These are phyloP conservation scores for Trematomus loennbergii DNA, from an alignment of 2,113 vertebrate species.

Conservation along the genomic window DNA sequence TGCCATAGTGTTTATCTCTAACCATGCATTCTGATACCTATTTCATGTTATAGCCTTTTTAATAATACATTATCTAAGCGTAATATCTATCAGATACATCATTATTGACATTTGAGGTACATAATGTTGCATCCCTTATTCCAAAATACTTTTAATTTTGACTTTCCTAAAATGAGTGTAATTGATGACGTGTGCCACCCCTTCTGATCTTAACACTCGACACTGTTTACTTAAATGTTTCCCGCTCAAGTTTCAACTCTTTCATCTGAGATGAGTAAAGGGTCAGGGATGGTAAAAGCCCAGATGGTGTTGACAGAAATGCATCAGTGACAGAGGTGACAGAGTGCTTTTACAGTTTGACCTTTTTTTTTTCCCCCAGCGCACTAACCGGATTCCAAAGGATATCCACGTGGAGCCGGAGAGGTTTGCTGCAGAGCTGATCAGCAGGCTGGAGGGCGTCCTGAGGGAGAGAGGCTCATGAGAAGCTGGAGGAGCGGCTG, in stretches of 20 bases:
- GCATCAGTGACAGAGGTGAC: conserved; percentile 1
- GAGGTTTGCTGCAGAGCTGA: conserved; percentile 94
- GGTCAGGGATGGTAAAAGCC: conserved; percentile 6
- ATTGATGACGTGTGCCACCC: too few relatives aligned
- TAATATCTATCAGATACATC: too few relatives aligned
- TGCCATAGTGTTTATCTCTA: too few relatives aligned
- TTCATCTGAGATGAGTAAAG: conserved; percentile 15
- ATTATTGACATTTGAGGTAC: too few relatives aligned
- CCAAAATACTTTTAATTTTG: too few relatives aligned
- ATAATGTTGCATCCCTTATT: too few relatives aligned
- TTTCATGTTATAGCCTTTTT: too few relatives aligned
- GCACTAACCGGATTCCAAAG: conserved; percentile 93
- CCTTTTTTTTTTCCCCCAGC: conserved; percentile 75
- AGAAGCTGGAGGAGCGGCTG: conserved; percentile 91
- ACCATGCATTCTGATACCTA: too few relatives aligned
- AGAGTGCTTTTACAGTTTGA: conserved; percentile 26
- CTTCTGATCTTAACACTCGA: background rate
- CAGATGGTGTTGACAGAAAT: conserved; percentile 10
- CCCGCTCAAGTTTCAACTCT: conserved; percentile 24
- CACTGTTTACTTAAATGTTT: conserved; percentile 7
- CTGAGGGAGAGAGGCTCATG: conserved; percentile 91
- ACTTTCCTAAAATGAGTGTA: too few relatives aligned
- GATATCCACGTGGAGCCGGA: conserved; percentile 94
- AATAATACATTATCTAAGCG: too few relatives aligned
- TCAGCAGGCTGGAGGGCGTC: conserved; percentile 91